Evolutionary conservation across 2,797 vertebrate genomes (phyloP), one percentile per base, ranked within the genome.

Genomic region (Spea hammondii): DNA sequence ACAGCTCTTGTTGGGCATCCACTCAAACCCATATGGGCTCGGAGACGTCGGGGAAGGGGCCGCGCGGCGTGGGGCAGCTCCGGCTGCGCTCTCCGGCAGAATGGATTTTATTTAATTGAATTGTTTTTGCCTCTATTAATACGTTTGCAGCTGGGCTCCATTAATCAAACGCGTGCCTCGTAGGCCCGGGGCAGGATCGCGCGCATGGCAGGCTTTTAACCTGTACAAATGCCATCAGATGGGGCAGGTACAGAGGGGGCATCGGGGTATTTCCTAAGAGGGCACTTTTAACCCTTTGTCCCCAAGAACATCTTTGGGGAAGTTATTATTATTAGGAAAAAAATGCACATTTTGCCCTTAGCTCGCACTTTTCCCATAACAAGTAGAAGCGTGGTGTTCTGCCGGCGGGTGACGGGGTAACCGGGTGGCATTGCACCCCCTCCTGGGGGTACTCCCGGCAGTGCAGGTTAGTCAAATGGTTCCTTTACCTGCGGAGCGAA

Each of bases 71-170:
- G 82, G 83, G 82, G 75, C 84, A 66, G 32, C 86, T 90, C 88
- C 89, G 88, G 88, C 88, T 8, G 4, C 88, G 83, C 65, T 83
- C 89, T 90, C 88, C 86, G 90, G 90, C 87, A 89, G 89, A 88
- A 89, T 88, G 87, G 76, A 88, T 88, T 86, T 88, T 91, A 88
- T 91, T 89, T 92, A 92, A 92, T 93, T 91, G 89, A 91, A 89
- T 87, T 91, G 91, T 91, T 91, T 88, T 89, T 88, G 84, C 88
- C 86, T 91, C 89, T 91, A 91, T 93, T 92, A 92, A 94, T 92
- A 89, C 88, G 86, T 82, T 82, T 89, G 91, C 93, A 95, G 94
- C 93, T 94, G 94, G 90, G 91, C 89, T 85, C 85, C 88, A 90
- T 91, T 89, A 90, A 90, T 90, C 87, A 88, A 84, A 90, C 84